Conservation (phyloP, 2,888 invertebrate genomes). For the Aproaerema taeniolella region DNA sequence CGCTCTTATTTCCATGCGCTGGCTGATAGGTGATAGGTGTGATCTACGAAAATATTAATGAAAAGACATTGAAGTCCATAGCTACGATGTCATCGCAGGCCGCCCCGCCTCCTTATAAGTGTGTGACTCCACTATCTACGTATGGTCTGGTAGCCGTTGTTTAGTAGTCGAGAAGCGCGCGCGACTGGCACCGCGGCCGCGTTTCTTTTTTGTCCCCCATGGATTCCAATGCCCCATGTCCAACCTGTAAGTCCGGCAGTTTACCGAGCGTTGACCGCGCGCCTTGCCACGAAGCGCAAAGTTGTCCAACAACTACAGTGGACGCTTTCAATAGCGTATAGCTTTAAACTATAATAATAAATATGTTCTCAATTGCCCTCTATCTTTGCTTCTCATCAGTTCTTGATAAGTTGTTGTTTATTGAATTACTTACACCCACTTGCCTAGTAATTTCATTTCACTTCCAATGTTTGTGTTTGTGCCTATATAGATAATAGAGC, state of each 20-base stretch:
- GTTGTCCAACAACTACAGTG: slow-evolving; percentile 57
- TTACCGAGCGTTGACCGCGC: slow-evolving; percentile 73
- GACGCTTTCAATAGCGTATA: slow-evolving; percentile 51
- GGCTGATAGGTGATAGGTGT: no score
- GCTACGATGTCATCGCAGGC: no score
- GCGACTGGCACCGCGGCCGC: slow-evolving; percentile 46
- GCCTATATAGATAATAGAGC: no score
- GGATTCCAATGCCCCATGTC: slow-evolving; percentile 72
- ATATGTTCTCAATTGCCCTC: background rate
- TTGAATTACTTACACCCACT: no score
- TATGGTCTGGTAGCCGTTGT: slow-evolving; percentile 41
- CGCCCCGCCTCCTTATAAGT: no score
- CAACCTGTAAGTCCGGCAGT: slow-evolving; percentile 76
- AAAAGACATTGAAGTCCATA: no score
- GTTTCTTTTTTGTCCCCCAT: slow-evolving; percentile 66
- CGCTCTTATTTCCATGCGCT: no score
- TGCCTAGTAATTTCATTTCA: no score
- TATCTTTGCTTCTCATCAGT: background rate
- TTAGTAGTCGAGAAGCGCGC: slow-evolving; percentile 53
- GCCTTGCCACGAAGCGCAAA: slow-evolving; percentile 53
- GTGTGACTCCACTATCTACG: no score
- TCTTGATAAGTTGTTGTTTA: no score
- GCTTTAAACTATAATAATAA: slow-evolving; percentile 25
- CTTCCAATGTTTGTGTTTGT: no score
- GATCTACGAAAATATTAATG: no score